Evolutionary conservation across 2,113 vertebrate genomes (phyloP), one percentile per base, ranked within the genome.

Genomic region (Mesoclemmys tuberculata): DNA sequence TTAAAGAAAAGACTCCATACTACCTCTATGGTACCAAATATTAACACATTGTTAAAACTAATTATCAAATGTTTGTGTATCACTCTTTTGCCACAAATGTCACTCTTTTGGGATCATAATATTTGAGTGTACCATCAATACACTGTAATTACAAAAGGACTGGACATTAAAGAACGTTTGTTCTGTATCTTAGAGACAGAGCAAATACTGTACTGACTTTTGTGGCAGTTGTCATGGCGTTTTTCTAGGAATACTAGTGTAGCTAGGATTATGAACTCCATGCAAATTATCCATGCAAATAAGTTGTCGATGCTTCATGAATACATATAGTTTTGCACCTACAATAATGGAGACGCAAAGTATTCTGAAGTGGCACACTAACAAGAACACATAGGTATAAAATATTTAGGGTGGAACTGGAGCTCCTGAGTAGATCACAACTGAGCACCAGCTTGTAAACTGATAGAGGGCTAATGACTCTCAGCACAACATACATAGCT

Each of bases 151-250:
- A 41, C 44, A 87, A 77, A 87, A 91, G 68, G 64, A 46, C 64
- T 74, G 64, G 64, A 29, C 68, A 77, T 75, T 55, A 75, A 9
- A 55, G 46, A 82, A 82, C 74, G 54, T 91, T 61, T 86, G 52
- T 46, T 61, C 79, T 49, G 79, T 87, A 91, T 75, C 84, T 82
- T 96, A 94, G 93, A 96, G 91, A 96, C 92, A 88, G 92, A 92
- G 92, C 93, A 96, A 96, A 96, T 96, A 93, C 97, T 94, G 94
- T 96, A 93, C 96, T 94, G 94, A 97, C 95, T 97, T 97, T 95
- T 95, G 91, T 96, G 81, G 82, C 92, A 88, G 95, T 96, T 97
- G 95, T 95, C 94, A 97, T 96, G 96, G 91, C 49, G 88, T 93
- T 95, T 96, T 93, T 81, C 96, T 84, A 95, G 58, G 86, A 96